These are phyloP conservation scores for Mythimna pallens DNA, from an alignment of 2,888 invertebrate species.

Conservation along the genomic window DNA sequence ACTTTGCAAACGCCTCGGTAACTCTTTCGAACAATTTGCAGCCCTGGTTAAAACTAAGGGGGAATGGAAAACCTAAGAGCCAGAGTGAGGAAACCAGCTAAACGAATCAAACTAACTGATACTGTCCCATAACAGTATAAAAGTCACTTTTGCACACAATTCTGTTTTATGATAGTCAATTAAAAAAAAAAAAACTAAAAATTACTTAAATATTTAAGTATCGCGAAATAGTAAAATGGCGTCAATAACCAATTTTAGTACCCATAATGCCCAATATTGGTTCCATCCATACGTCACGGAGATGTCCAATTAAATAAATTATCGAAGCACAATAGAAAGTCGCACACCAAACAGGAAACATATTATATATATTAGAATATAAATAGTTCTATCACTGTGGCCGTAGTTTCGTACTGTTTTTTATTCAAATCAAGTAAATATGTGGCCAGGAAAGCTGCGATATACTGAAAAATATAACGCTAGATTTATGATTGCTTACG, in stretches of 20 bases:
- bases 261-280: slow-evolving; percentile 36
- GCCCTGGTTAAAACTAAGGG: background rate
- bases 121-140: too few species aligned
- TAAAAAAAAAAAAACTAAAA: background rate
- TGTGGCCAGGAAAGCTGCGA: slow-evolving; percentile 46
- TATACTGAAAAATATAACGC: background rate
- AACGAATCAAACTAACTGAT: too few species aligned
- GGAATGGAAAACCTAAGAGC: background rate
- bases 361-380: slow-evolving; percentile 71
- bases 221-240: background rate
- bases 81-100: too few species aligned
- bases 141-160: too few species aligned
- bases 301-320: slow-evolving; percentile 62
- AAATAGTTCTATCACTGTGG: slow-evolving; percentile 70
- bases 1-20: too few species aligned
- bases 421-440: slow-evolving; percentile 71
- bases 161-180: too few species aligned
- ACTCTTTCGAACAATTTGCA: too few species aligned
- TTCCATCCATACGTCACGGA: slow-evolving; percentile 33
- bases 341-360: slow-evolving; percentile 70
- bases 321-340: slow-evolving; percentile 74
- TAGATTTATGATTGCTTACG: background rate
- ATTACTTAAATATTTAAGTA: background rate
- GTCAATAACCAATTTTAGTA: background rate
- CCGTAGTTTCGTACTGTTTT: slow-evolving; percentile 67